Evolutionary conservation across 1,140 invertebrate genomes (phyloP).

Genomic region (Phocides pigmalion): DNA sequence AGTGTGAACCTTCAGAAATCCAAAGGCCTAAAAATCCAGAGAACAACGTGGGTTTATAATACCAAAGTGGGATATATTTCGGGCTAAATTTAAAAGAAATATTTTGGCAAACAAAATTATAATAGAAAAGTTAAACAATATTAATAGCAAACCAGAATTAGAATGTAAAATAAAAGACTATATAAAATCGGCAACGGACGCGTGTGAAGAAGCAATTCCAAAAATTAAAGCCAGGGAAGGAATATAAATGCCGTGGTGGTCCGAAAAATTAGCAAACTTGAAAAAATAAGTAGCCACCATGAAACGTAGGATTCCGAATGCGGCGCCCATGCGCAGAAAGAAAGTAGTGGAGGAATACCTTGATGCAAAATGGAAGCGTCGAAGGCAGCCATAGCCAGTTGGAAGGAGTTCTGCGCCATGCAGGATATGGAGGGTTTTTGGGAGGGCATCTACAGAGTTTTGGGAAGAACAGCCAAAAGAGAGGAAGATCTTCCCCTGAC

Average conservation of each 20-base stretch:
- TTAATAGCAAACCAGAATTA: no score
- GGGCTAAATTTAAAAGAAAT: no score
- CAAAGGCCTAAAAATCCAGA: background rate
- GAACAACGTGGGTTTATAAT: background rate
- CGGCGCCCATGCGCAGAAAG: background rate
- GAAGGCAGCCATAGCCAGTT: background rate
- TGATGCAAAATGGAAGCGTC: background rate
- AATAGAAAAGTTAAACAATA: no score
- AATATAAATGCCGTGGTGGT: background rate
- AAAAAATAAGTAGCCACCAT: background rate
- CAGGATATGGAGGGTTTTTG: background rate
- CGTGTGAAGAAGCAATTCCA: background rate
- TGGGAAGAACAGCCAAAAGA: background rate
- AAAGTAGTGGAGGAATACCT: background rate
- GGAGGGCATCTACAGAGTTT: background rate
- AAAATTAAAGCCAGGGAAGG: background rate
- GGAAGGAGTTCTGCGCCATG: background rate
- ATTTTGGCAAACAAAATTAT: no score
- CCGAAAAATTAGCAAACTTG: background rate
- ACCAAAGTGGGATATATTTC: background rate
- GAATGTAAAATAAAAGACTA: no score
- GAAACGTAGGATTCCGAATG: background rate
- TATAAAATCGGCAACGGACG: background rate
- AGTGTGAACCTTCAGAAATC: background rate
- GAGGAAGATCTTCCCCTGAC: background rate